Base-by-base conservation (phyloP, 1,140 invertebrate genomes). In the Anoplolepis gracilipes region DNA sequence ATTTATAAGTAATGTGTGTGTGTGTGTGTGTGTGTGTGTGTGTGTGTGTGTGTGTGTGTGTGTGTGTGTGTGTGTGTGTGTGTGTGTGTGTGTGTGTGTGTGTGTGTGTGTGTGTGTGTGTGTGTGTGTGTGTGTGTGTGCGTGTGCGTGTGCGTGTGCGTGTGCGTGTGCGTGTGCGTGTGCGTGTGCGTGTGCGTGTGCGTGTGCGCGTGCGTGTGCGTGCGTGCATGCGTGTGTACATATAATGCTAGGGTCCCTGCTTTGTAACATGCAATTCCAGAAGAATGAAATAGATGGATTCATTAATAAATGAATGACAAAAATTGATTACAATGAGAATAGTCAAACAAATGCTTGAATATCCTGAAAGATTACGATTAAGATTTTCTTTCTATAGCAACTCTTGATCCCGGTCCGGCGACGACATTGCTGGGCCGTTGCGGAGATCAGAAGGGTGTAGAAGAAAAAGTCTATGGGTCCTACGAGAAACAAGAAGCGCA, bases 351-450 rank as follows among this genome's bases (percentile, higher is more conserved):
- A 53, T 36, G 42, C 36, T 72, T 5, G 33, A 61, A 64, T 77
- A 62, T 79, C 53, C 30, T n/a, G 55, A 22, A 61, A 49, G 6
- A 11, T 73, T n/a, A 61, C 2, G n/a, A 62, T 19, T 13, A 39
- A 78, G 39, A 46, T 59, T 64, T 77, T 88, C 70, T 28, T 30
- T 73, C 69, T 25, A 65, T 64, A 55, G 70, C 16, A 25, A 65
- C 33, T 82, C 46, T 49, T 49, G 69, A 25, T 77, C 90, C 90
- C 79, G 57, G 77, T 61, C 59, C 81, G 22, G 86, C 87, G 84
- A 87, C 90, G 91, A 90, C 90, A 88, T 86, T 92, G 92, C 77
- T 61, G 87, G 87, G 76, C 84, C 79, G 87, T 88, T 92, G 91
- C 36, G 79, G 78, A 87, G 90, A 90, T 86, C 87, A 79, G 88